Base-by-base conservation (phyloP, 2,888 invertebrate species). In the Sialis fuliginosa region DNA sequence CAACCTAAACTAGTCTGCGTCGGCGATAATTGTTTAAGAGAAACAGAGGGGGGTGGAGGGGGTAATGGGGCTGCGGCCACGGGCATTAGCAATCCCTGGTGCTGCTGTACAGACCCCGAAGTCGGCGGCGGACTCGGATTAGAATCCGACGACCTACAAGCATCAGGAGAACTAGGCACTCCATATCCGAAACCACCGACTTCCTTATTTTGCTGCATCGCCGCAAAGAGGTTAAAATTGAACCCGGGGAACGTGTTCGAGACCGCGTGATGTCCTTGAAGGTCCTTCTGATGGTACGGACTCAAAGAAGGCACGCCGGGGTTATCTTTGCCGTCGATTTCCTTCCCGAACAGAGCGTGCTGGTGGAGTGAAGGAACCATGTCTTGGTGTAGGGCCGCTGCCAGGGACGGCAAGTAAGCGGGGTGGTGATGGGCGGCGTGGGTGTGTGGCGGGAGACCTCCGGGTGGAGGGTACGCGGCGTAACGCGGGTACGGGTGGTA, bases 401-500 rank as follows among this genome's bases (percentile, higher is more conserved):
- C 53, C 52, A 65, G 52, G 66, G 60, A 68, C 67, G 71, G 56
- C 68, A 8, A 68, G 62, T 56, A 56, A 64, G 67, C 71, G 74
- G 63, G 62, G 65, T 59, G 50, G 60, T 66, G 46, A 60, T 64
- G 45, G 22, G 2, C 2, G 4, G 22, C 22, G 22, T 22, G 22
- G 22, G 2, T 22, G 22, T 22, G 22, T 9, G 45, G 45, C 5
- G 35, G 30, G 67, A 59, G 54, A 68, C 62, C 0, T 58, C 67
- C 53, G 60, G 65, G 62, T 52, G 66, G 62, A 56, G 71, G 68
- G 71, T 51, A 69, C 1, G 68, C 62, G 6, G 67, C 67, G 58
- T 75, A 82, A 22, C 72, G 76, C 10, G 62, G 61, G 62, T 74
- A 79, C 48, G 76, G 74, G 60, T 65, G 69, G 49, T 67, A 66